These are phyloP conservation scores for Palythoa grandiflora DNA, from an alignment of 92 coral and sea anemone genomes.

Conservation along the genomic window DNA sequence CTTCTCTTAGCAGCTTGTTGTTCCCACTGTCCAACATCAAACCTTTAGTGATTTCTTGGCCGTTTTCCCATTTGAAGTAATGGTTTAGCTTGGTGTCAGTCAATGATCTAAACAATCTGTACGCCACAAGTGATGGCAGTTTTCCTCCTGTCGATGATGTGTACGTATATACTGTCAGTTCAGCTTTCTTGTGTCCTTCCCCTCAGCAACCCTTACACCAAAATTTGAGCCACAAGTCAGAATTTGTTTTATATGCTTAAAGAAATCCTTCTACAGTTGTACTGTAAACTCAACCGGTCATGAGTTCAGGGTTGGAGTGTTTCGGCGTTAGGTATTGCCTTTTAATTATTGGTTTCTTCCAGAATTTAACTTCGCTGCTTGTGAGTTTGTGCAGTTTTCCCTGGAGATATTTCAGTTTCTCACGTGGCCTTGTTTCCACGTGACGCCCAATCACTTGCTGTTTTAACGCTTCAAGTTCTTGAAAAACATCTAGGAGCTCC, in stretches of 20 bases:
- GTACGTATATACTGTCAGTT: constrained; percentile 13
- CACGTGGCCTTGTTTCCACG: constrained; percentile 35
- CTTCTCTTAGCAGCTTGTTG: constrained; percentile 9
- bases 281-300: constrained; percentile 15
- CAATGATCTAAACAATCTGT: constrained; percentile 13
- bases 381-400: constrained; percentile 6
- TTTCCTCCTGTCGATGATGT: constrained; percentile 14
- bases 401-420: constrained; percentile 28
- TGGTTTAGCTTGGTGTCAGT: constrained; percentile 14
- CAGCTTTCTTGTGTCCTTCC: constrained; percentile 9
- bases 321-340: constrained; percentile 25
- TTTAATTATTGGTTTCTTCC: constrained; percentile 20
- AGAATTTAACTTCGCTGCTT: constrained; percentile 19
- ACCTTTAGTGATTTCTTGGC: constrained; percentile 8
- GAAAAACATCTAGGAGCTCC: constrained; percentile 21
- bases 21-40: constrained; percentile 27
- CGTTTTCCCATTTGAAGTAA: constrained; percentile 17
- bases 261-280: background rate
- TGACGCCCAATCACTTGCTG: constrained; percentile 34
- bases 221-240: background rate
- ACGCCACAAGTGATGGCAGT: constrained; percentile 3
- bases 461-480: constrained; percentile 31
- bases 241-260: constrained; percentile 3
- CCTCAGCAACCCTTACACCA: constrained; percentile 2
- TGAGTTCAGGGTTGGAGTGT: constrained; percentile 17